These are phyloP conservation scores for Trissolcus brochymenae DNA, from an alignment of 2,888 invertebrate species.

Conservation along the genomic window DNA sequence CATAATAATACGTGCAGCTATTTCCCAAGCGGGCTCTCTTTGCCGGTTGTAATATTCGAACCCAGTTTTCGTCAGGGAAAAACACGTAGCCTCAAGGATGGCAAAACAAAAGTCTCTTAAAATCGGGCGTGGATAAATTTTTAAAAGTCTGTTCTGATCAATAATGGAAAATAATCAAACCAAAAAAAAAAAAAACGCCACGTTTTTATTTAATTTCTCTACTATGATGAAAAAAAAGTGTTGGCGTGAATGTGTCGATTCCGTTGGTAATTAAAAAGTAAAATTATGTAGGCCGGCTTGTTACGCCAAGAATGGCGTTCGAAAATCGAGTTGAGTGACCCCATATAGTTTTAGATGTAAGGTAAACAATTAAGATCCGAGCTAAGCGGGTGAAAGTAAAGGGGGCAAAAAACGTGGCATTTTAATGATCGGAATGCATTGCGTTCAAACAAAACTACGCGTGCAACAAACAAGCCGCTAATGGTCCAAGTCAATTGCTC, in stretches of 20 bases:
- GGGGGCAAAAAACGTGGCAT: slow-evolving; percentile 34
- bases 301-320: slow-evolving; percentile 29
- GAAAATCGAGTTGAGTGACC: slow-evolving; percentile 44
- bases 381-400: slow-evolving; percentile 40
- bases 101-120: not conserved
- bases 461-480: slow-evolving; percentile 2
- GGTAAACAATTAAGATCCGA: slow-evolving; percentile 44
- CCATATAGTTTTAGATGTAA: slow-evolving; percentile 22
- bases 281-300: slow-evolving; percentile 49
- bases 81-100: not conserved
- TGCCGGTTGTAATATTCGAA: slow-evolving; percentile 32
- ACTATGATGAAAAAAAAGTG: not conserved
- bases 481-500: slow-evolving; percentile 17
- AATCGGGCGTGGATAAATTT: too few relatives aligned
- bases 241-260: slow-evolving; percentile 3
- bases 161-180: too few relatives aligned
- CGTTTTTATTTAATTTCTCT: too few relatives aligned
- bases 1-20: slow-evolving; percentile 70
- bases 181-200: not conserved
- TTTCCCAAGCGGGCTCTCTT: slow-evolving; percentile 43
- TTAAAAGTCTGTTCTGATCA: too few relatives aligned
- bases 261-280: slow-evolving; percentile 42
- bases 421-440: slow-evolving; percentile 28
- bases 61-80: slow-evolving; percentile 13
- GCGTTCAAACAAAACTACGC: slow-evolving; percentile 19